Evolutionary conservation across 2,888 invertebrate species (phyloP).

Genomic region (Trilocha varians): DNA sequence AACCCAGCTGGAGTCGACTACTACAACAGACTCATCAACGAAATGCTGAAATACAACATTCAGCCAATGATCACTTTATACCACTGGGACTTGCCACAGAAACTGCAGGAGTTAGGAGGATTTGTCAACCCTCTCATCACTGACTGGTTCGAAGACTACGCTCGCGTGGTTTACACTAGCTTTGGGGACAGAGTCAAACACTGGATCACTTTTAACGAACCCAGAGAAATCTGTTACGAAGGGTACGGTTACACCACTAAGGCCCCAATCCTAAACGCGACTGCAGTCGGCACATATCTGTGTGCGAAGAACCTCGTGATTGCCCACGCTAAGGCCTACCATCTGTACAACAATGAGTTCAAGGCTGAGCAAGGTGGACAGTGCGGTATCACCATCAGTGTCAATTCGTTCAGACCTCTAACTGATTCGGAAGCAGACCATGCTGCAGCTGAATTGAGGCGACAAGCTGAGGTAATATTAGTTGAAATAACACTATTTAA

Average conservation of each 20-base stretch:
- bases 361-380: slow-evolving; percentile 27
- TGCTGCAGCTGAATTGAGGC: slow-evolving; percentile 39
- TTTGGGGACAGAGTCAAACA: slow-evolving; percentile 63
- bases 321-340: slow-evolving; percentile 67
- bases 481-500: too few species aligned
- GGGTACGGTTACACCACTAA: slow-evolving; percentile 49
- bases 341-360: slow-evolving; percentile 42
- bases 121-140: slow-evolving; percentile 41
- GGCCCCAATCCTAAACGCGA: slow-evolving; percentile 39
- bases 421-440: slow-evolving; percentile 43
- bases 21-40: slow-evolving; percentile 72
- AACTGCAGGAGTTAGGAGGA: slow-evolving; percentile 20
- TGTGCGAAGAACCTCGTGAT: slow-evolving; percentile 57
- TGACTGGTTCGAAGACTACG: slow-evolving; percentile 63
- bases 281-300: slow-evolving; percentile 56
- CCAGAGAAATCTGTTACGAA: slow-evolving; percentile 38
- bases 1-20: slow-evolving; percentile 56
- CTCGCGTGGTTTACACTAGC: slow-evolving; percentile 43
- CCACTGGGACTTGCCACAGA: slow-evolving; percentile 22
- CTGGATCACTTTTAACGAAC: slow-evolving; percentile 75
- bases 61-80: slow-evolving; percentile 21
- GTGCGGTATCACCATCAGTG: slow-evolving; percentile 36
- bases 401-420: slow-evolving; percentile 29
- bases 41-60: slow-evolving; percentile 42
- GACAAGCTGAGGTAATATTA: slow-evolving; percentile 29